Conservation (phyloP, 2,888 invertebrate species). For the Lacanobia oleracea region DNA sequence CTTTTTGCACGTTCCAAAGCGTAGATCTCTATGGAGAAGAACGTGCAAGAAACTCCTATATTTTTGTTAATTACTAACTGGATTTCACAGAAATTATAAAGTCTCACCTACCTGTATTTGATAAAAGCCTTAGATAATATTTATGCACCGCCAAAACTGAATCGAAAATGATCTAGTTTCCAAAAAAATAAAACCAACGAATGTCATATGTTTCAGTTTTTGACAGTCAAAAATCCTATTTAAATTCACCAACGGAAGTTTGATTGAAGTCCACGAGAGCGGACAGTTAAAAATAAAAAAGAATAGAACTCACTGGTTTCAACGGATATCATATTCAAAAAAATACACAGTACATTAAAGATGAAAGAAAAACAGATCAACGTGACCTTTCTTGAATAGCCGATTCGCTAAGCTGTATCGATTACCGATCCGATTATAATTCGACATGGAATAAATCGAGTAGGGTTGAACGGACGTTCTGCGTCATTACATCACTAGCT, state of each 20-base stretch:
- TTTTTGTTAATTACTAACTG: no score
- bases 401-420: slow-evolving; percentile 53
- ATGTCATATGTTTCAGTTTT: slow-evolving; percentile 22
- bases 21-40: no score
- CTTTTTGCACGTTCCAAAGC: no score
- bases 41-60: no score
- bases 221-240: slow-evolving; percentile 29
- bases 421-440: slow-evolving; percentile 56
- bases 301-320: slow-evolving; percentile 6
- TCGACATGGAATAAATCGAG: slow-evolving; percentile 60
- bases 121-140: background rate
- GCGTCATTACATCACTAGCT: slow-evolving; percentile 70
- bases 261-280: slow-evolving; percentile 34
- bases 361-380: slow-evolving; percentile 59
- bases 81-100: background rate
- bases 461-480: slow-evolving; percentile 55
- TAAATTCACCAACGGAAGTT: slow-evolving; percentile 13
- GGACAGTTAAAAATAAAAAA: slow-evolving; percentile 14
- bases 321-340: slow-evolving; percentile 24
- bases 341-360: slow-evolving; percentile 44
- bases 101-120: background rate
- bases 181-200: slow-evolving; percentile 22
- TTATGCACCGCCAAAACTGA: background rate
- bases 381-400: slow-evolving; percentile 45
- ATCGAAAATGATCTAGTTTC: slow-evolving; percentile 5